Conservation (phyloP, 2,888 invertebrate species). For the Hyppa rectilinea region DNA sequence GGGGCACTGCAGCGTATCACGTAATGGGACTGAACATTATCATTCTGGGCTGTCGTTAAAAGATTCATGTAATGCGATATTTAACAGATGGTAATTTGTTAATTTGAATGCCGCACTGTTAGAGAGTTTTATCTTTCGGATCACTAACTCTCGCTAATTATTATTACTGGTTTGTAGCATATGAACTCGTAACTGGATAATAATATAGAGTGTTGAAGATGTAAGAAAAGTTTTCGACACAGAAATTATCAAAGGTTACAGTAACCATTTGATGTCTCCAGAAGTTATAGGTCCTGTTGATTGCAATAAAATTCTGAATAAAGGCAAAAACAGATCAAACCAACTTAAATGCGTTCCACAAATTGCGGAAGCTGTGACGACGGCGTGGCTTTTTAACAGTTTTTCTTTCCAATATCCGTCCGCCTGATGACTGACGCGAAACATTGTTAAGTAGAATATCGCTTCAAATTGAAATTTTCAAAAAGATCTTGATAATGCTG, state of each 20-base stretch:
- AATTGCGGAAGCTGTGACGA: conserved; percentile 54
- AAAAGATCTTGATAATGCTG: conserved; percentile 82
- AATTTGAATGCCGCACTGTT: conserved; percentile 64
- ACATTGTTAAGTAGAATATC: conserved; percentile 67
- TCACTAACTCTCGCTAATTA: conserved; percentile 59
- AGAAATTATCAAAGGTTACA: background rate
- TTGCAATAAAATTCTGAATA: conserved; percentile 12
- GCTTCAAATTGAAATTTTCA: conserved; percentile 83
- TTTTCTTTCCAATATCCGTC: conserved; percentile 55
- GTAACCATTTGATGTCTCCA: background rate
- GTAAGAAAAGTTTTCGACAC: background rate
- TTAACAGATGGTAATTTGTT: conserved; percentile 65
- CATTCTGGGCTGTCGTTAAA: conserved; percentile 56
- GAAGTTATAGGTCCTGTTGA: background rate
- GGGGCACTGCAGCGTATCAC: conserved; percentile 51
- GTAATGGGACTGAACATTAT: conserved; percentile 61
- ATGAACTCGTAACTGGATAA: background rate
- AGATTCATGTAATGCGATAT: conserved; percentile 68
- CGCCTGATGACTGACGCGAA: conserved; percentile 47
- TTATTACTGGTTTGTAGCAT: conserved; percentile 33
- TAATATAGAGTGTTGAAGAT: background rate
- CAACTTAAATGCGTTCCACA: conserved; percentile 36
- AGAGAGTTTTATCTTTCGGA: conserved; percentile 55
- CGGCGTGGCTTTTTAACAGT: conserved; percentile 34
- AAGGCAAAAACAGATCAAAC: conserved; percentile 5